Percentiles rank a stretch among this genome's conserved stretches.
These are phyloP conservation scores for Pachyramphus minor DNA, from an alignment of 2,113 vertebrate species.

Conservation along the genomic window DNA sequence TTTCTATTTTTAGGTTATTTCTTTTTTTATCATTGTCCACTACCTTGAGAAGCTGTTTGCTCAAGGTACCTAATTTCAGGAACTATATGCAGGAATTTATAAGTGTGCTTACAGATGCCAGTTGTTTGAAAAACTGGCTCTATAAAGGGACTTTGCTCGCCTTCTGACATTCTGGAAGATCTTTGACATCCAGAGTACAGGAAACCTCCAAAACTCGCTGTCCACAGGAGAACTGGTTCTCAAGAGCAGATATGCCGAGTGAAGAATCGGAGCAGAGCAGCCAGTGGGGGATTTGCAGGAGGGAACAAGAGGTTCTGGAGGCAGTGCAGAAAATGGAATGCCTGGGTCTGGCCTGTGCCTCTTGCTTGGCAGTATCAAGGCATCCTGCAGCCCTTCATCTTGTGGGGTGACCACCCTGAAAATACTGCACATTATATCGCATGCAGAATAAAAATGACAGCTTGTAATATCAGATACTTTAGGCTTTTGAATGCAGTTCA, in stretches of 20 bases:
- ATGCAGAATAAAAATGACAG: fast-evolving
- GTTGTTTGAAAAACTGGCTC: neutral
- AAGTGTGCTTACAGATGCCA: neutral
- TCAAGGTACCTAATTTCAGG: neutral
- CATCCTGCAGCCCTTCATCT: neutral
- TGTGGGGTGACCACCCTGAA: neutral
- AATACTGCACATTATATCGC: neutral
- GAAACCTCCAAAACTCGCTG: neutral
- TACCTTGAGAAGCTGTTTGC: neutral
- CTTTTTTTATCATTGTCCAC: neutral
- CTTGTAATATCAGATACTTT: neutral
- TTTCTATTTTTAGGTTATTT: fast-evolving
- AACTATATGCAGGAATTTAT: neutral
- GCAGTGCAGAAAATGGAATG: fast-evolving
- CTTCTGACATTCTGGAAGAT: neutral
- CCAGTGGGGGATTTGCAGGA: neutral
- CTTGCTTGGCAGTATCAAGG: neutral
- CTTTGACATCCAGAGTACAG: neutral
- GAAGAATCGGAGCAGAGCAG: neutral
- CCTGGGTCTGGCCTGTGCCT: neutral
- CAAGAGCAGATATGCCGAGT: neutral
- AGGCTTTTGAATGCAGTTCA: neutral
- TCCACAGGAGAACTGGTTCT: neutral
- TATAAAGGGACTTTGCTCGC: neutral
- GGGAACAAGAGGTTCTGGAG: neutral